Percentiles rank a stretch among this genome's conserved stretches.
Conservation (phyloP, 2,888 invertebrate genomes). For the Scaptodrosophila latifasciaeformis region DNA sequence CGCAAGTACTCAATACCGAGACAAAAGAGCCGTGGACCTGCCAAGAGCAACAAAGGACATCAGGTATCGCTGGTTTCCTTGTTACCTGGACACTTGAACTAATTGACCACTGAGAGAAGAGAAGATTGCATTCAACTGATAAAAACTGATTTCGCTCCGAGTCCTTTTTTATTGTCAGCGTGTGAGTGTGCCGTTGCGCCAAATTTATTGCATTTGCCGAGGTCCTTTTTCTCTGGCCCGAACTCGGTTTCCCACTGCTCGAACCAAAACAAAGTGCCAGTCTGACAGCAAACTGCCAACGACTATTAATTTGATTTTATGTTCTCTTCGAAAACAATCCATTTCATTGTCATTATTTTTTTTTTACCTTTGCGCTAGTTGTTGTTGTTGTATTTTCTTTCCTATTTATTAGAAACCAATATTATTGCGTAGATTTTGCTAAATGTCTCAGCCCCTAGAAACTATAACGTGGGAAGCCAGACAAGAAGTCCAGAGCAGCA, state of each 20-base stretch:
- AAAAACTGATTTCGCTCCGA: slow-evolving; percentile 41
- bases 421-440: slow-evolving; percentile 53
- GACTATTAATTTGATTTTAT: slow-evolving; percentile 66
- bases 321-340: too few species aligned
- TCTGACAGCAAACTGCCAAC: slow-evolving; percentile 45
- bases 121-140: slow-evolving; percentile 60
- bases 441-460: slow-evolving; percentile 30
- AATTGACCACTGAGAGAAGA: slow-evolving; percentile 66
- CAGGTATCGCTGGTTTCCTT: slow-evolving; percentile 29
- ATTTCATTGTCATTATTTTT: slow-evolving; percentile 11
- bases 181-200: slow-evolving; percentile 30
- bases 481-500: slow-evolving; percentile 23
- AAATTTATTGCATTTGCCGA: slow-evolving; percentile 48
- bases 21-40: slow-evolving; percentile 4
- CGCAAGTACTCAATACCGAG: slow-evolving; percentile 9
- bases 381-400: too few species aligned
- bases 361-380: too few species aligned
- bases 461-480: slow-evolving; percentile 54
- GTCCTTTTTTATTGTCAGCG: slow-evolving; percentile 1
- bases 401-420: slow-evolving; percentile 54
- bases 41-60: slow-evolving; percentile 5
- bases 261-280: slow-evolving; percentile 63
- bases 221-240: slow-evolving; percentile 33
- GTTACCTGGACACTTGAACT: slow-evolving; percentile 54
- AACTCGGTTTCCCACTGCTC: slow-evolving; percentile 58